Evolutionary conservation across 92 coral and sea anemone species (phyloP), one percentile per base, ranked within the genome.

Genomic region (Umimayanthus chanpuru): DNA sequence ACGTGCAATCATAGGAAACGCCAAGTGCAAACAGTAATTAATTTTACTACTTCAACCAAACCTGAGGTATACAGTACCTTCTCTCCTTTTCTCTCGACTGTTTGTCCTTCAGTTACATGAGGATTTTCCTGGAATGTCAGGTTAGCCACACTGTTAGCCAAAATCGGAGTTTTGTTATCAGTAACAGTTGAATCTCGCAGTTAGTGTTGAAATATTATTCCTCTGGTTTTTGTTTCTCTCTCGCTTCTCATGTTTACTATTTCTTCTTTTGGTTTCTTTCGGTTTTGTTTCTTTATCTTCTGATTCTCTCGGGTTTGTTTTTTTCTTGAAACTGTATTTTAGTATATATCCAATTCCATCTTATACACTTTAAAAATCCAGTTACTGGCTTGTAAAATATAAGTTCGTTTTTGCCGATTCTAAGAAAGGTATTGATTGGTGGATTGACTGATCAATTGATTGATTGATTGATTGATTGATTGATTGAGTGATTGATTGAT

Each of bases 41-140:
- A 26, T 16, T 6, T 25, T 26, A 16, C 29, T 64, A 4, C 9
- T 38, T 30, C n/a, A 28, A 32, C 10, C 25, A 58, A 80, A 55
- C 25, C 4, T 7, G 47, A 16, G 14, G 14, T 6, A 64, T 32
- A 32, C 36, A 32, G 36, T 32, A 81, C 85, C 85, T 58, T 61
- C 55, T 56, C 73, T 56, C 73, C 85, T 40, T 61, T 81, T 25
- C 49, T 30, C 38, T 36, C 49, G n/a, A 20, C 47, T 28, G 25
- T 32, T 36, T 32, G 70, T 20, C 85, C 85, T 36, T 81, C 73
- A 9, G 85, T 81, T 53, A 81, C 85, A 81, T 64, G n/a, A 5
- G 85, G 85, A 30, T 81, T 80, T 81, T 61, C 85, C 85, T 81
- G 85, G n/a, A 36, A 61, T 4, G 61, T 55, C 47, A 81, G 18